A percentile compares a stretch with the other conserved stretches of the same genome.
Evolutionary conservation across 1,140 invertebrate species (phyloP).

Genomic region (Spodoptera frugiperda): DNA sequence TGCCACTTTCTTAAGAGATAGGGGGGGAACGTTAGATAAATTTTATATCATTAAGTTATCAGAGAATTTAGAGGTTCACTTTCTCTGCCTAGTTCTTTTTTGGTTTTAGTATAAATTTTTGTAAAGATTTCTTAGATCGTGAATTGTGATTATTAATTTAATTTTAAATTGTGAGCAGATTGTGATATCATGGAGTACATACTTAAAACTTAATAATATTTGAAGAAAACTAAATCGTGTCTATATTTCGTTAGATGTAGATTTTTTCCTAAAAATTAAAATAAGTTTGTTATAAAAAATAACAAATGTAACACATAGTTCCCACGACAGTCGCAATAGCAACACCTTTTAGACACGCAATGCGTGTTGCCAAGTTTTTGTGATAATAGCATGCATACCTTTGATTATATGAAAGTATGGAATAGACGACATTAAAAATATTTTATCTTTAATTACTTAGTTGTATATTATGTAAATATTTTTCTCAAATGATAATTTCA

Average conservation of each 20-base stretch:
- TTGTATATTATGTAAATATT: too few species aligned
- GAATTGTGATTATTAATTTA: too few species aligned
- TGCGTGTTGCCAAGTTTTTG: conserved; percentile 58
- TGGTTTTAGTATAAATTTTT: background rate
- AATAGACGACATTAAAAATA: background rate
- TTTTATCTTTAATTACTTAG: too few species aligned
- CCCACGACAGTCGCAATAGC: conserved; percentile 7
- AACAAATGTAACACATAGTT: conserved; percentile 38
- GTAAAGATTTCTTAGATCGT: too few species aligned
- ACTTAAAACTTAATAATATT: too few species aligned
- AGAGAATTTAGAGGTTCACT: conserved; percentile 31
- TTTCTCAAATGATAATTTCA: too few species aligned
- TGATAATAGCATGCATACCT: conserved; percentile 37
- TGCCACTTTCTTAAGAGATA: conserved; percentile 46
- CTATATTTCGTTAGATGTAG: too few species aligned
- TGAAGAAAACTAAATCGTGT: too few species aligned
- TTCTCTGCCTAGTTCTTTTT: conserved; percentile 18
- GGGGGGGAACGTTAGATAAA: conserved; percentile 34
- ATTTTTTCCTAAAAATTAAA: too few species aligned
- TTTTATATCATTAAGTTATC: conserved; percentile 40
- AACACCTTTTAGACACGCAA: conserved; percentile 41
- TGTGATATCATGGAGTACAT: too few species aligned
- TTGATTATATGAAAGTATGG: conserved; percentile 19
- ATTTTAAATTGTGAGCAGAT: too few species aligned
- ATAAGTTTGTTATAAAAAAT: conserved; percentile 14